phyloP scores from a whole-genome alignment of 2,888 invertebrate species.

The Oscheius sp. region DNA sequence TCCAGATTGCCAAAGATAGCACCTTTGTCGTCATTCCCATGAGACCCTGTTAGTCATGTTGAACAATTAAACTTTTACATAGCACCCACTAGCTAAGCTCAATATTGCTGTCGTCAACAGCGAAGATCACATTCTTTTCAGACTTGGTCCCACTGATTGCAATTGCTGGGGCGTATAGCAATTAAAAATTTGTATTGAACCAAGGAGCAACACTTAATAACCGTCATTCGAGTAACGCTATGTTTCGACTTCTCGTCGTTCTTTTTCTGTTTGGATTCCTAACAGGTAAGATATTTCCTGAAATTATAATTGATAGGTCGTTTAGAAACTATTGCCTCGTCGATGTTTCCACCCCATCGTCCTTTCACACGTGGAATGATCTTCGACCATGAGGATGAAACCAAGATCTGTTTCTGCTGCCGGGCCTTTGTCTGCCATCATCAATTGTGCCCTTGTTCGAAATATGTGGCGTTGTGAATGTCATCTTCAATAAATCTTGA shows the following conservation, averaged over 20 bases:
- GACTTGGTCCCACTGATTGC: slow-evolving; percentile 16
- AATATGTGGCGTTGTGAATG: slow-evolving; percentile 37
- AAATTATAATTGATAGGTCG: background rate
- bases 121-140: slow-evolving; percentile 22
- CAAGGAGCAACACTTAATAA: slow-evolving; percentile 4
- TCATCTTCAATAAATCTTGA: background rate
- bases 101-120: slow-evolving; percentile 12
- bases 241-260: slow-evolving; percentile 13
- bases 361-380: background rate
- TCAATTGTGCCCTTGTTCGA: slow-evolving; percentile 56
- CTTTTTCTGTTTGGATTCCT: background rate
- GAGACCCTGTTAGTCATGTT: background rate
- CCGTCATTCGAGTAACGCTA: background rate
- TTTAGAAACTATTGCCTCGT: background rate
- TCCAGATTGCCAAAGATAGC: background rate
- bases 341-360: background rate
- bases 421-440: slow-evolving; percentile 55
- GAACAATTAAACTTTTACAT: background rate
- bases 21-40: slow-evolving; percentile 1
- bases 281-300: slow-evolving; percentile 1
- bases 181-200: slow-evolving; percentile 8
- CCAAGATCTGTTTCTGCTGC: slow-evolving; percentile 51
- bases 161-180: slow-evolving; percentile 9
- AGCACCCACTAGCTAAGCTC: slow-evolving; percentile 4
- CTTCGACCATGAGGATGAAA: background rate